Conservation (phyloP, 2,888 invertebrate genomes). For the Orthosia gothica region DNA sequence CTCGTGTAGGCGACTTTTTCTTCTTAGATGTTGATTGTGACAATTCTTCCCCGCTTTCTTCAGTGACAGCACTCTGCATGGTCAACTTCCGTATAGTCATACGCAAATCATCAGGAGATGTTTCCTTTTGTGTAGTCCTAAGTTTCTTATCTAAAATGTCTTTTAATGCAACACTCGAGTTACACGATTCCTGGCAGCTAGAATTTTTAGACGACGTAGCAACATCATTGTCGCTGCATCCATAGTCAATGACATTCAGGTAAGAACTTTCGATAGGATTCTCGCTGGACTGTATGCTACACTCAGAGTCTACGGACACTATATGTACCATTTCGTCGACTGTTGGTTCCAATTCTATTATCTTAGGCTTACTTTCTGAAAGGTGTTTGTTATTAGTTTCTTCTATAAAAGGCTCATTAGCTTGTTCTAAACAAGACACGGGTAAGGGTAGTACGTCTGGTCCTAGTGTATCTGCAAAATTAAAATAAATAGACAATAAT, state of each 20-base stretch:
- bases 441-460: constrained; percentile 56
- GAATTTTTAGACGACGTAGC: constrained; percentile 34
- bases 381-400: constrained; percentile 5
- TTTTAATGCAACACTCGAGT: constrained; percentile 62
- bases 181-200: constrained; percentile 59
- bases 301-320: constrained; percentile 5
- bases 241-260: constrained; percentile 20
- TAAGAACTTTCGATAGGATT: constrained; percentile 18
- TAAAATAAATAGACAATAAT: neutral
- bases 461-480: constrained; percentile 60
- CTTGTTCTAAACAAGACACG: constrained; percentile 55
- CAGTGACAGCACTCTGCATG: constrained; percentile 75
- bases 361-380: constrained; percentile 34
- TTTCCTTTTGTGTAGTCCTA: constrained; percentile 62
- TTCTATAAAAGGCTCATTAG: constrained; percentile 53
- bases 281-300: constrained; percentile 12
- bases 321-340: constrained; percentile 8
- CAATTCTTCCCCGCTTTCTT: constrained; percentile 78
- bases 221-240: constrained; percentile 35
- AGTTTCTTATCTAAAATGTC: constrained; percentile 55
- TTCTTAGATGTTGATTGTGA: constrained; percentile 63
- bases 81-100: constrained; percentile 78
- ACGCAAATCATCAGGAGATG: constrained; percentile 74
- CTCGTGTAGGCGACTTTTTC: constrained; percentile 79
- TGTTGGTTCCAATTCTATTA: constrained; percentile 54